A percentile compares a stretch with the other conserved stretches of the same genome.
These are phyloP conservation scores for Amiota communis DNA, from an alignment of 2,888 invertebrate species.

Conservation along the genomic window DNA sequence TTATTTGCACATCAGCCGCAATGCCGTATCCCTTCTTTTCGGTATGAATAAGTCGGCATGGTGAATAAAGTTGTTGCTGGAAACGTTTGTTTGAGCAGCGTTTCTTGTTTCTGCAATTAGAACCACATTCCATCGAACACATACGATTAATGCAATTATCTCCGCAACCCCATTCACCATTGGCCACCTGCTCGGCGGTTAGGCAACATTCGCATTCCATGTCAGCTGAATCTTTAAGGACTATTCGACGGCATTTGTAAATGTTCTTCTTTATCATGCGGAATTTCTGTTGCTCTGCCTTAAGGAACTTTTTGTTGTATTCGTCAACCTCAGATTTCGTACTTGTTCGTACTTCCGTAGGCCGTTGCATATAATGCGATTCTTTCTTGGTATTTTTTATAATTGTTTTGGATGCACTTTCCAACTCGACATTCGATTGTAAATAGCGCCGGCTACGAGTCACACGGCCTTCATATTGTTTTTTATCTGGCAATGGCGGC, in stretches of 20 bases:
- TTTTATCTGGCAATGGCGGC: too few species aligned
- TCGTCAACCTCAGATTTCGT: too few species aligned
- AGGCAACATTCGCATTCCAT: constrained; percentile 97
- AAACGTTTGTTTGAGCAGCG: constrained; percentile 96
- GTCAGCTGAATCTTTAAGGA: constrained; percentile 91
- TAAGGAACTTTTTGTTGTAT: constrained; percentile 69
- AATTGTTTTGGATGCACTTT: too few species aligned
- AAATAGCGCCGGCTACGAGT: too few species aligned
- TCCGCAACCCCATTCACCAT: constrained; percentile 91
- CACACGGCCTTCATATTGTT: too few species aligned
- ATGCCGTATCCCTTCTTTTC: constrained; percentile 98
- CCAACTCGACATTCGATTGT: too few species aligned
- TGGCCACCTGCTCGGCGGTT: constrained; percentile 87
- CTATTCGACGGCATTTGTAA: constrained; percentile 87
- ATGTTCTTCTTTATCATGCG: constrained; percentile 88
- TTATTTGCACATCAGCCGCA: constrained; percentile 73
- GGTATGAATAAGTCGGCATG: constrained; percentile 90
- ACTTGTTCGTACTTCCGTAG: too few species aligned
- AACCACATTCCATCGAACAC: constrained; percentile 98
- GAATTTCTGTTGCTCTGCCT: constrained; percentile 78
- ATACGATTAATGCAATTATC: constrained; percentile 97
- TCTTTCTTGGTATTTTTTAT: too few species aligned
- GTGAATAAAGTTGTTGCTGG: constrained; percentile 88
- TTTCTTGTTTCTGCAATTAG: constrained; percentile 89
- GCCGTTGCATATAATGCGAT: too few species aligned